phyloP scores from a whole-genome alignment of 2,797 vertebrate species.

The Adelosebastes latens region DNA sequence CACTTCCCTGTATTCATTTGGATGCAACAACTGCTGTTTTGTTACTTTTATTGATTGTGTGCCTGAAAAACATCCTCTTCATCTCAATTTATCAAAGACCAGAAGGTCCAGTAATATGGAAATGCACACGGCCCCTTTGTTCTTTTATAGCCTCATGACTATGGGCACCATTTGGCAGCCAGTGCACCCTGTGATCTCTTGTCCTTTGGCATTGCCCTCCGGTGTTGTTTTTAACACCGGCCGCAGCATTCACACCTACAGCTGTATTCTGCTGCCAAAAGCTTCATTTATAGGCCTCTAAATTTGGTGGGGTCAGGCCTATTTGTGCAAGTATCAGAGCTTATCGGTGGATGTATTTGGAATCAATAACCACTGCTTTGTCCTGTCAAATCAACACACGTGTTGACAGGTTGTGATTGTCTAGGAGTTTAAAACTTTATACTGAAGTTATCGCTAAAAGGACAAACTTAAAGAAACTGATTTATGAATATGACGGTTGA shows the following conservation, averaged over 20 bases:
- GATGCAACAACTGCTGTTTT: neutral
- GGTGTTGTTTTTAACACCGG: slow-evolving; percentile 26
- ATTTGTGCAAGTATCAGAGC: neutral
- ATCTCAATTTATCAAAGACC: slow-evolving; percentile 1
- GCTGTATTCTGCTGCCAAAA: neutral
- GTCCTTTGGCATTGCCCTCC: slow-evolving; percentile 3
- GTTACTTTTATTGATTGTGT: neutral
- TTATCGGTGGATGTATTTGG: neutral
- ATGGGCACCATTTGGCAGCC: slow-evolving; percentile 12
- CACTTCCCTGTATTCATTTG: neutral
- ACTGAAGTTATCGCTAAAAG: neutral
- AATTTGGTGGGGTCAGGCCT: neutral
- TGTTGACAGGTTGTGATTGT: neutral
- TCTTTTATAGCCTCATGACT: slow-evolving; percentile 20
- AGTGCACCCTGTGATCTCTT: slow-evolving; percentile 20
- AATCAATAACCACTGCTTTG: neutral
- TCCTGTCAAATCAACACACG: neutral
- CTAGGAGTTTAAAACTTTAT: neutral
- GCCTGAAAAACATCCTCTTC: neutral
- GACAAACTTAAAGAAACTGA: neutral
- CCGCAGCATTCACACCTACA: slow-evolving; percentile 23
- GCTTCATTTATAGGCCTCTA: neutral
- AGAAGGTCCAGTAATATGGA: neutral
- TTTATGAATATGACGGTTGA: neutral
- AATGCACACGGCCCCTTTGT: slow-evolving; percentile 23